Evolutionary conservation across 2,888 invertebrate species (phyloP).

Genomic region (Cryptosula pallasiana): DNA sequence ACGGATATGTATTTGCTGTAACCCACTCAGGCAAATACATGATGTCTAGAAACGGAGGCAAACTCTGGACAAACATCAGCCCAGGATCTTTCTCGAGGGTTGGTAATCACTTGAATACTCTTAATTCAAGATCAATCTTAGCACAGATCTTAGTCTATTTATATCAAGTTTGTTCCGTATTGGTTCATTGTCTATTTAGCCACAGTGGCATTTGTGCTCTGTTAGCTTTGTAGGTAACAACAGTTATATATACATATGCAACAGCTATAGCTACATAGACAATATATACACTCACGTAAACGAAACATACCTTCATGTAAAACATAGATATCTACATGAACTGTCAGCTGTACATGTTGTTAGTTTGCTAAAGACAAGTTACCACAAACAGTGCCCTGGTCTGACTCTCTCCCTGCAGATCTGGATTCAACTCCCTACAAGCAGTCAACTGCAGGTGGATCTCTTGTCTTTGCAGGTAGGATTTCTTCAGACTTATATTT

Average conservation of each 20-base stretch:
- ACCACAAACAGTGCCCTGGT: not conserved
- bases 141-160: too few species aligned
- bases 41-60: slow-evolving; percentile 10
- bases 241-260: too few species aligned
- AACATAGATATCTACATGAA: too few species aligned
- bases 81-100: not conserved
- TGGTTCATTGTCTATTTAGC: too few species aligned
- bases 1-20: not conserved
- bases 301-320: too few species aligned
- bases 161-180: too few species aligned
- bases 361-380: not conserved
- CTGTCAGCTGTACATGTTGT: not conserved
- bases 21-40: not conserved
- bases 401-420: not conserved
- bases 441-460: not conserved
- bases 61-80: slow-evolving; percentile 1
- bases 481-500: too few species aligned
- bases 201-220: too few species aligned
- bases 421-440: not conserved
- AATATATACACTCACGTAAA: too few species aligned
- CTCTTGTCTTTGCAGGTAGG: not conserved
- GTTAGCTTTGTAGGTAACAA: too few species aligned
- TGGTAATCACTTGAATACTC: not conserved
- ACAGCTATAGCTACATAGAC: too few species aligned
- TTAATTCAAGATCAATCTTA: too few species aligned